phyloP scores from a whole-genome alignment of 1,140 invertebrate species.

The Brachionus manjavacas region DNA sequence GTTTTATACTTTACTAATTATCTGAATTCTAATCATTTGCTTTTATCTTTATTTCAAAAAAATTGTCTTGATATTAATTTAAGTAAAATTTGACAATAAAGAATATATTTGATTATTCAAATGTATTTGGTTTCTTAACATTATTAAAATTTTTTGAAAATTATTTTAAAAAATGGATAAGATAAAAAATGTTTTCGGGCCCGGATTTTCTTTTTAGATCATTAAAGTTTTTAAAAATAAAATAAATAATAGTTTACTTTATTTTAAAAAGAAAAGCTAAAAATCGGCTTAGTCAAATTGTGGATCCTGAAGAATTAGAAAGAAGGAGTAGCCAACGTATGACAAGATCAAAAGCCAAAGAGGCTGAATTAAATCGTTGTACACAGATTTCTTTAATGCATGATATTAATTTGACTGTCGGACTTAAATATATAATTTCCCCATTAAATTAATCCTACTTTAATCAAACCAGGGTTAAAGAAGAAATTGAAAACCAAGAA shows the following conservation, averaged over 20 bases:
- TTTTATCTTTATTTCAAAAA: background rate
- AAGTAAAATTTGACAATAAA: background rate
- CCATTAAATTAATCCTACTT: too few relatives aligned
- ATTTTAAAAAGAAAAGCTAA: too few relatives aligned
- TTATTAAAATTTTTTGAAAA: background rate
- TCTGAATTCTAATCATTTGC: background rate
- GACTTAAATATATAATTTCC: too few relatives aligned
- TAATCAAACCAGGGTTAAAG: too few relatives aligned
- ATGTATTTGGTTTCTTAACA: background rate
- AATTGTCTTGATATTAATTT: background rate
- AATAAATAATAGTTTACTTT: too few relatives aligned
- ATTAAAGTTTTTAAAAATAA: too few relatives aligned
- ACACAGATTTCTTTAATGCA: too few relatives aligned
- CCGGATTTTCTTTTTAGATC: background rate
- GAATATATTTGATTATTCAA: background rate
- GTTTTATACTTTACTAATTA: background rate
- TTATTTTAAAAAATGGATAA: conserved; percentile 1
- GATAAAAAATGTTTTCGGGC: background rate
- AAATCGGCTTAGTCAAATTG: too few relatives aligned
- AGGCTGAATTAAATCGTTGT: background rate
- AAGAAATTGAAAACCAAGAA: too few relatives aligned
- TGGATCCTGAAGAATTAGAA: too few relatives aligned
- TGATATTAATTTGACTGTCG: too few relatives aligned
- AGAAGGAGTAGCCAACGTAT: background rate
- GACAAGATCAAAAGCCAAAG: conserved; percentile 4